Conservation (phyloP, 2,113 vertebrate genomes). For the Solea solea region DNA sequence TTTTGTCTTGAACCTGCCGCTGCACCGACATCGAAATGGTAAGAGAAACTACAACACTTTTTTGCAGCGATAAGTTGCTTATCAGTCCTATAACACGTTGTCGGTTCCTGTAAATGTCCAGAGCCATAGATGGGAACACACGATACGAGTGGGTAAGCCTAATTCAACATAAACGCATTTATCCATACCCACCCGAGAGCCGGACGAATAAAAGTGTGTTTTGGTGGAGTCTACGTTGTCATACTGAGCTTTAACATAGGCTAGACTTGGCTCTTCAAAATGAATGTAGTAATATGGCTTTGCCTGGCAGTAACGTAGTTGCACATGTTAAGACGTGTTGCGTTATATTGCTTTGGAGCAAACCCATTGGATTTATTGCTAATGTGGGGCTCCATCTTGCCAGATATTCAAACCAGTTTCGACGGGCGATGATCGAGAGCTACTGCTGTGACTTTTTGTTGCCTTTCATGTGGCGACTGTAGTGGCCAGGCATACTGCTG, state of each 20-base stretch:
- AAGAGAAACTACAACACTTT: conserved; percentile 28
- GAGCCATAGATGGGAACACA: not conserved
- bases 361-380: not conserved
- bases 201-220: not conserved
- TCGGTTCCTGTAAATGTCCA: not conserved
- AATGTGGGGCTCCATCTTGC: not conserved
- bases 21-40: conserved; percentile 68
- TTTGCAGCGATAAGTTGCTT: rapidly evolving
- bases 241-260: not conserved
- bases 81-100: too few relatives aligned
- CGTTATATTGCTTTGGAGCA: too few relatives aligned
- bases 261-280: not conserved
- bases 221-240: not conserved
- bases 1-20: conserved; percentile 47
- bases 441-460: too few relatives aligned
- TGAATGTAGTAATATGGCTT: not conserved
- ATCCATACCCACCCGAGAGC: conserved; percentile 18
- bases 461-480: not conserved
- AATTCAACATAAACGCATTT: not conserved
- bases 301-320: not conserved
- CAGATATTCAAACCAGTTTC: too few relatives aligned
- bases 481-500: not conserved
- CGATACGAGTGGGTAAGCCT: not conserved
- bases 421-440: too few relatives aligned
- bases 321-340: not conserved